Conservation (phyloP, 1,140 invertebrate genomes). For the Sesamia nonagrioides region DNA sequence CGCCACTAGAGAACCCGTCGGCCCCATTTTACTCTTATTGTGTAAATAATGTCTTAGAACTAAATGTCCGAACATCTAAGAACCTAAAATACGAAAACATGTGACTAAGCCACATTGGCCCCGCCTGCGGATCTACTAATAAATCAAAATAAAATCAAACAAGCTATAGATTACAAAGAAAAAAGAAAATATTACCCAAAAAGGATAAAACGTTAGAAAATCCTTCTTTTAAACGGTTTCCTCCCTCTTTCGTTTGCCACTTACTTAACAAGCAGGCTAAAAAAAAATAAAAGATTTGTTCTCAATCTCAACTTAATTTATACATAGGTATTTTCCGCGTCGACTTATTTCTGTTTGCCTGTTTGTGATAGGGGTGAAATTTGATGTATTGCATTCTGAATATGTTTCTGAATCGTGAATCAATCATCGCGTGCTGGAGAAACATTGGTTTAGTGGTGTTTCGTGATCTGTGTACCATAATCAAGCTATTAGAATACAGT, state of each 20-base stretch:
- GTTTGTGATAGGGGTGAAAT: not conserved
- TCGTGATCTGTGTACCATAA: too few species aligned
- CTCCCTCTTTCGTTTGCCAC: not conserved
- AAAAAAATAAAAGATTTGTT: slow-evolving; percentile 9
- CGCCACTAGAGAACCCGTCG: too few species aligned
- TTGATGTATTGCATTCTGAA: not conserved
- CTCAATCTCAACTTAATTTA: not conserved
- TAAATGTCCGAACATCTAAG: too few species aligned
- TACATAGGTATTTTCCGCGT: not conserved
- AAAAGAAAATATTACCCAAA: not conserved
- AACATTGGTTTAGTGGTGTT: not conserved
- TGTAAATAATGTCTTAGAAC: too few species aligned
- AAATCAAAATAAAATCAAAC: too few species aligned
- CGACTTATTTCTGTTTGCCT: not conserved
- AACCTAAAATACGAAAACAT: too few species aligned
- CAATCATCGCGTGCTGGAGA: not conserved
- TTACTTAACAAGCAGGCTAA: not conserved
- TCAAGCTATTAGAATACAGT: too few species aligned
- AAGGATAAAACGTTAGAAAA: not conserved
- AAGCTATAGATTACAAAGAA: too few species aligned
- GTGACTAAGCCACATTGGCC: too few species aligned
- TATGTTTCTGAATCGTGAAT: too few species aligned
- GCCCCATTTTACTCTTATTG: too few species aligned
- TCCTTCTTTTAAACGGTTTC: not conserved
- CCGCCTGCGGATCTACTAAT: too few species aligned